Percentiles rank a stretch among this genome's conserved stretches.
Evolutionary conservation across 2,113 vertebrate species (phyloP).

Genomic region (Toxostoma redivivum): DNA sequence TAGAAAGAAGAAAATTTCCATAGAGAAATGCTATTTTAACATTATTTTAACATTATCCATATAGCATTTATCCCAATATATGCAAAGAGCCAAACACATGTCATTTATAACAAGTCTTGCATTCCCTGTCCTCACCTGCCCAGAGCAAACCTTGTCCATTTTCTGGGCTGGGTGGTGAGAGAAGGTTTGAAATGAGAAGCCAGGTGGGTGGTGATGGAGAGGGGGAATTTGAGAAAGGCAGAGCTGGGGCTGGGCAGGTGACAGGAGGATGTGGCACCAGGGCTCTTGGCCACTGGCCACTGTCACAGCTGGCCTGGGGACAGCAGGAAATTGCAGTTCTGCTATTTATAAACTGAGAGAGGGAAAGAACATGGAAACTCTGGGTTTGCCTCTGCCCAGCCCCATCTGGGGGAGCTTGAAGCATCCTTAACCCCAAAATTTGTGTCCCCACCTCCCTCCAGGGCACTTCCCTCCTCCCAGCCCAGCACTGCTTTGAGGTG

Average conservation of each 20-base stretch:
- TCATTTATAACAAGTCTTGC: no score
- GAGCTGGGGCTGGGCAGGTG: background rate
- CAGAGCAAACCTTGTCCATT: background rate
- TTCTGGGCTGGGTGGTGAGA: background rate
- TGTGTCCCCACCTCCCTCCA: background rate
- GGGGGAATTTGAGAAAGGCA: background rate
- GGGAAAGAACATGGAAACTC: background rate
- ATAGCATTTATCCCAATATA: no score
- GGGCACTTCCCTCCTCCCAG: background rate
- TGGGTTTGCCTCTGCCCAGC: background rate
- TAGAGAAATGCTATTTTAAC: no score
- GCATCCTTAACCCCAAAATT: background rate
- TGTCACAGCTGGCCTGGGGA: background rate
- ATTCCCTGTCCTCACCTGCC: background rate
- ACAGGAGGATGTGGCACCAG: background rate
- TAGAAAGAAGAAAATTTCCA: no score
- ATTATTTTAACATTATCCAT: no score
- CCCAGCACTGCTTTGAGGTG: background rate
- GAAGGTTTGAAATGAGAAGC: background rate
- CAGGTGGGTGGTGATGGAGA: background rate
- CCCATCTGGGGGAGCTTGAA: background rate
- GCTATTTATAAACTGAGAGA: slow-evolving; percentile 25
- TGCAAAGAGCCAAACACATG: no score
- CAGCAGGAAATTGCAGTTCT: slow-evolving; percentile 8
- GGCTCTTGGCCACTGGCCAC: background rate